These are phyloP conservation scores for Nephrocerus scutellatus DNA, from an alignment of 2,888 invertebrate genomes.

Conservation along the genomic window DNA sequence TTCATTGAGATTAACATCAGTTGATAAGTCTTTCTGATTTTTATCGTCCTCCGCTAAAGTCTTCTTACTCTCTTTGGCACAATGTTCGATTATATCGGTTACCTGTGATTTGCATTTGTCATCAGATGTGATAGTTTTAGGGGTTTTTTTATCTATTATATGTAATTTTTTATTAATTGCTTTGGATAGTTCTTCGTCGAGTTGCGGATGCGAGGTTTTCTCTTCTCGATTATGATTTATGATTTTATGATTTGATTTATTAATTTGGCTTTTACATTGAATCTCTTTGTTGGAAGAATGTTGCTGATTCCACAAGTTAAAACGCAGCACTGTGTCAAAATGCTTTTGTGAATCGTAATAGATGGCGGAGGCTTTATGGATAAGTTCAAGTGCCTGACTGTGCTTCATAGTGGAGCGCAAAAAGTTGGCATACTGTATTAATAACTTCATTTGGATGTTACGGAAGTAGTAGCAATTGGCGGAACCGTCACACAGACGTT, in stretches of 20 bases:
- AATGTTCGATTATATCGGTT: no score
- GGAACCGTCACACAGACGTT: conserved; percentile 11
- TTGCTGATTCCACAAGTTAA: conserved; percentile 16
- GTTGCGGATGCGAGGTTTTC: not conserved
- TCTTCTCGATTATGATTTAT: not conserved
- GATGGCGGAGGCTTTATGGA: conserved; percentile 16
- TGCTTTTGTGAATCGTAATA: no score
- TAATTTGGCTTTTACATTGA: conserved; percentile 26
- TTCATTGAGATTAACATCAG: no score
- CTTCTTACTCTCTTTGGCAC: no score
- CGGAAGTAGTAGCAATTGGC: no score
- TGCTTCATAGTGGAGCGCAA: conserved; percentile 29
- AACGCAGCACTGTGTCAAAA: no score
- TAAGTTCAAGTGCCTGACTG: conserved; percentile 26
- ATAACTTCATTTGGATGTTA: conserved; percentile 26
- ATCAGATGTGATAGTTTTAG: no score
- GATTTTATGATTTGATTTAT: no score
- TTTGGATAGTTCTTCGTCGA: not conserved
- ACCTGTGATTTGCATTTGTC: no score
- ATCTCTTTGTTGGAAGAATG: conserved; percentile 8
- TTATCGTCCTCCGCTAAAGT: no score
- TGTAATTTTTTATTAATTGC: not conserved
- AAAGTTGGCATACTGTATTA: conserved; percentile 34
- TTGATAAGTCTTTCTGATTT: no score
- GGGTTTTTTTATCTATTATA: no score